Base-by-base conservation (phyloP, 2,797 vertebrate species). In the Orestias chungarensis region DNA sequence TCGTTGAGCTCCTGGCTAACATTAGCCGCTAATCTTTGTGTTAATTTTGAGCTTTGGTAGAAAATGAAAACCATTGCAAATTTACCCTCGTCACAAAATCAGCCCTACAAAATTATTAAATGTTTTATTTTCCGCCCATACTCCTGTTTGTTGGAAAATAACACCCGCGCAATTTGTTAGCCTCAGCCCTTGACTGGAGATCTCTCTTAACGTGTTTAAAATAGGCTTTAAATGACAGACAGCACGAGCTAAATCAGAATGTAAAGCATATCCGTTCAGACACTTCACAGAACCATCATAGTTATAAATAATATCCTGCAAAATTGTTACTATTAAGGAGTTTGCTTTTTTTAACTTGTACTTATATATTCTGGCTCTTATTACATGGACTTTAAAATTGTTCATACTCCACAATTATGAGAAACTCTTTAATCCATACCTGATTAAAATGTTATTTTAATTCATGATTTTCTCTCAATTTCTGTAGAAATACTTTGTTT, bases 1-100 rank as follows among this genome's bases (percentile, higher is more conserved):
- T 59, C 75, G 71, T 71, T 70, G 23, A 69, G 70, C 27, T 8
- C 18, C 18, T 50, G n/a, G 90, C 87, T 85, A 88, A 73, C 61
- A 3, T 57, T 75, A 78, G 83, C 82, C 44, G 2, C 23, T 25
- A 76, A 52, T n/a, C 67, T 64, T 12, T n/a, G 0, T 20, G 5
- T 43, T 27, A 46, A 3, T 52, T 5, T 14, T 25, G 10, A 17
- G 3, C 25, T 57, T n/a, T 25, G 35, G 42, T 62, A 1, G 62
- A n/a, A 20, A 18, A 29, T 61, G 8, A 15, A 5, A 14, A 2
- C 0, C 6, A 47, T 54, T 12, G 15, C 35, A 2, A 9, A 67
- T 44, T 42, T 44, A 4, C 2, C 6, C 6, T 2, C 14, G 15
- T 18, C 43, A 0, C 5, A 14, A 3, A 7, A 7, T 47, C 8